Conservation (phyloP, 2,888 invertebrate genomes). For the Incurvaria masculella region DNA sequence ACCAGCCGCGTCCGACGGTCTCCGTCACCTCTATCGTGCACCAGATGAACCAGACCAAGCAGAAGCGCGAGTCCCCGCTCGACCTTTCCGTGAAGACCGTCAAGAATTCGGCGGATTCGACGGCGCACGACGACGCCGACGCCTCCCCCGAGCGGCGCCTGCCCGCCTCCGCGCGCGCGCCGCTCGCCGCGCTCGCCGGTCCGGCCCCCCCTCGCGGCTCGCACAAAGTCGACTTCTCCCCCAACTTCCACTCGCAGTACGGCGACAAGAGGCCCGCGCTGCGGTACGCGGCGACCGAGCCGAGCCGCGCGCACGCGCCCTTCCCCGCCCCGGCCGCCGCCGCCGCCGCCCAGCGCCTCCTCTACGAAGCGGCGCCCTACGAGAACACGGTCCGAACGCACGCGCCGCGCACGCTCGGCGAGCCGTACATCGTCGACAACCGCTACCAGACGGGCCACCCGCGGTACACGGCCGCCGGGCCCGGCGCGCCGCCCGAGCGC, state of each 20-base stretch:
- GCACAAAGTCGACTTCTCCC: conserved; percentile 76
- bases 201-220: conserved; percentile 31
- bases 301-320: background rate
- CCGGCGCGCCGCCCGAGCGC: conserved; percentile 29
- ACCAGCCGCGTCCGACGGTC: conserved; percentile 46
- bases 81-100: conserved; percentile 89
- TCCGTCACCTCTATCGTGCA: conserved; percentile 48
- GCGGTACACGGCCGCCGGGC: conserved; percentile 11
- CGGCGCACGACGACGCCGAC: conserved; percentile 66
- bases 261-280: conserved; percentile 29
- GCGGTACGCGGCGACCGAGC: background rate
- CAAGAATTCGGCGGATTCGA: conserved; percentile 84
- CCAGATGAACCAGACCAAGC: conserved; percentile 48
- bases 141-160: conserved; percentile 29
- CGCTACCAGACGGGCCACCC: conserved; percentile 2
- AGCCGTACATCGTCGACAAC: background rate
- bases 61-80: conserved; percentile 74
- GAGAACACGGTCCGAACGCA: background rate
- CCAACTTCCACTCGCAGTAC: conserved; percentile 63
- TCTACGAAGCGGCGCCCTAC: background rate
- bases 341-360: background rate
- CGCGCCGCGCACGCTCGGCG: background rate
- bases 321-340: background rate
- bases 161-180: conserved; percentile 26
- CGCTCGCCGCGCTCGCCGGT: background rate